Evolutionary conservation across 2,888 invertebrate genomes (phyloP).

Genomic region (Alloplasta piceator): DNA sequence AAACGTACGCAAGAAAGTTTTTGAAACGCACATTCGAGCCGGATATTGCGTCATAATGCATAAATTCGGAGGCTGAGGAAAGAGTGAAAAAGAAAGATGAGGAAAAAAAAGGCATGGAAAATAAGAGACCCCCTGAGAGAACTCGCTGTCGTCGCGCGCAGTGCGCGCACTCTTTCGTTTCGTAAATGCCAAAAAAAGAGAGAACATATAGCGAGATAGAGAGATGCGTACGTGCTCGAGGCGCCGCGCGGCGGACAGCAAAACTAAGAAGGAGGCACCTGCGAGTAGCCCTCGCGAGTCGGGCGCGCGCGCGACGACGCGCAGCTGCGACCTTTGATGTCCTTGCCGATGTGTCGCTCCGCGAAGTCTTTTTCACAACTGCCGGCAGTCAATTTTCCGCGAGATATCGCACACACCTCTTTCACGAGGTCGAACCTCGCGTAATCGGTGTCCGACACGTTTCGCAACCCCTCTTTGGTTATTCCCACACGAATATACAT

Average conservation of each 20-base stretch:
- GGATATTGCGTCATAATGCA: no score
- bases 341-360: slow-evolving; percentile 73
- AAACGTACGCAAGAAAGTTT: no score
- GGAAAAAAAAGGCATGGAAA: no score
- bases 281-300: slow-evolving; percentile 52
- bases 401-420: slow-evolving; percentile 27
- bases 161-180: no score
- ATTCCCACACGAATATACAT: no score
- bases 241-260: no score
- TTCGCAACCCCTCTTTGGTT: background rate
- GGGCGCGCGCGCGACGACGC: slow-evolving; percentile 74
- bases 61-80: no score
- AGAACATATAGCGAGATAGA: background rate
- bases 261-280: slow-evolving; percentile 34
- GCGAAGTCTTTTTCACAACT: slow-evolving; percentile 4
- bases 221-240: background rate
- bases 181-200: no score
- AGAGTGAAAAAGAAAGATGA: no score
- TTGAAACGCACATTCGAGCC: no score
- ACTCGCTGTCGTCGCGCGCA: no score
- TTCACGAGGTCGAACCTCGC: slow-evolving; percentile 47
- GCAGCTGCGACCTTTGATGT: slow-evolving; percentile 81
- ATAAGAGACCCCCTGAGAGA: no score
- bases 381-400: slow-evolving; percentile 60
- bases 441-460: slow-evolving; percentile 14